phyloP scores from a whole-genome alignment of 2,888 invertebrate species.

The Tinea semifulvella region DNA sequence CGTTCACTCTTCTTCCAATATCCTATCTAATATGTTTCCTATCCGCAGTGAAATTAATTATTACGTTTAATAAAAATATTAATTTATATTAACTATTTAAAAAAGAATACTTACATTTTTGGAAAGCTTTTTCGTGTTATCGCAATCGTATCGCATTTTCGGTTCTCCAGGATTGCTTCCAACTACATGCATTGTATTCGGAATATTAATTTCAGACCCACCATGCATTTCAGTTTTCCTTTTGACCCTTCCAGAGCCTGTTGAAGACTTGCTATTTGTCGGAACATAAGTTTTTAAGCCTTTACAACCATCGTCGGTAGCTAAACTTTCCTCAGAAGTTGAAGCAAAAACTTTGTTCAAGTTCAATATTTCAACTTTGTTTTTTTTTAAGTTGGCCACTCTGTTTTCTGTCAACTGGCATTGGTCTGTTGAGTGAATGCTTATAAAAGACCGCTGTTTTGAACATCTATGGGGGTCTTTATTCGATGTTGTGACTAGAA shows the following conservation, averaged over 20 bases:
- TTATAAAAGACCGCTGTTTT: constrained; percentile 55
- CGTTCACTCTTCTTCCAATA: too few relatives aligned
- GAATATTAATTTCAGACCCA: constrained; percentile 51
- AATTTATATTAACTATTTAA: too few relatives aligned
- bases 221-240: constrained; percentile 37
- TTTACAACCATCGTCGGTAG: constrained; percentile 40
- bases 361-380: constrained; percentile 54
- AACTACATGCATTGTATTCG: constrained; percentile 52
- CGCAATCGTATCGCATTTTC: constrained; percentile 53
- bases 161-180: constrained; percentile 61
- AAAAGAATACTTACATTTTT: constrained; percentile 43
- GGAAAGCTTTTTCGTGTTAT: constrained; percentile 55
- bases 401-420: constrained; percentile 44
- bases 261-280: constrained; percentile 53
- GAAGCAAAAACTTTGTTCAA: constrained; percentile 57
- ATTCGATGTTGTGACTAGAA: constrained; percentile 54
- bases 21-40: too few relatives aligned
- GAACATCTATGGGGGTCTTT: constrained; percentile 37
- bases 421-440: constrained; percentile 60
- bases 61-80: too few relatives aligned
- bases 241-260: constrained; percentile 39
- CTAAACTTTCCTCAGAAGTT: constrained; percentile 56
- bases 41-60: too few relatives aligned
- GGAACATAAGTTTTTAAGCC: constrained; percentile 39
- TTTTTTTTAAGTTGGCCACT: constrained; percentile 39